Base-by-base conservation (phyloP, 1,140 invertebrate species). In the Tetraneura akinire region DNA sequence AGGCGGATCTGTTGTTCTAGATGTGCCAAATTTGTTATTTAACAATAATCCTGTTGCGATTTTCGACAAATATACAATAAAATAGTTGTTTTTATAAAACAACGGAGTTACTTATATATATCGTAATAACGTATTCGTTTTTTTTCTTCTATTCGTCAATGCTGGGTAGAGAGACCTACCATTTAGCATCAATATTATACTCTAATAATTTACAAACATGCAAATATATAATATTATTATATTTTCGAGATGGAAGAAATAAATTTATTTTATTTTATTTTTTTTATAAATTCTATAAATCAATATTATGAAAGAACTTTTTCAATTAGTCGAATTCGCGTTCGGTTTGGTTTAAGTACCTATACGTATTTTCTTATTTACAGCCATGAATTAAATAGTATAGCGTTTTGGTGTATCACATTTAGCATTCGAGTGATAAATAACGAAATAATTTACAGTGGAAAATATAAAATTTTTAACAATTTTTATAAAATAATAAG, bases 21-120 rank as follows among this genome's bases (percentile, higher is more conserved):
- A 47, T 68, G 66, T 42, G 66, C 42, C 66, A 68, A 68, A 68
- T 42, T 68, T 68, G 66, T 47, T 47, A 68, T 45, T 47, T 68
- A 47, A 47, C 66, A 68, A n/a, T n/a, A n/a, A 68, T 47, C 66
- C 14, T 68, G 42, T 68, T 16, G 14, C 42, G 23, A 47, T 47
- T 68, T 11, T 47, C 21, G 45, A 1, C 26, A 18, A 47, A 3
- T 68, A n/a, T n/a, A n/a, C n/a, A n/a, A n/a, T n/a, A n/a, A n/a
- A n/a, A n/a, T n/a, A n/a, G n/a, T n/a, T n/a, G n/a, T n/a, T n/a
- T n/a, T n/a, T n/a, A n/a, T n/a, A n/a, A n/a, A n/a, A n/a, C n/a
- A 23, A 13, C 5, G 21, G 42, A 21, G n/a, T n/a, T n/a, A 21
- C 37, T 1, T 45, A n/a, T 42, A 13, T 42, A 45, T n/a, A n/a